These are phyloP conservation scores for Aricia artaxerxes DNA, from an alignment of 2,888 invertebrate genomes.

Conservation along the genomic window DNA sequence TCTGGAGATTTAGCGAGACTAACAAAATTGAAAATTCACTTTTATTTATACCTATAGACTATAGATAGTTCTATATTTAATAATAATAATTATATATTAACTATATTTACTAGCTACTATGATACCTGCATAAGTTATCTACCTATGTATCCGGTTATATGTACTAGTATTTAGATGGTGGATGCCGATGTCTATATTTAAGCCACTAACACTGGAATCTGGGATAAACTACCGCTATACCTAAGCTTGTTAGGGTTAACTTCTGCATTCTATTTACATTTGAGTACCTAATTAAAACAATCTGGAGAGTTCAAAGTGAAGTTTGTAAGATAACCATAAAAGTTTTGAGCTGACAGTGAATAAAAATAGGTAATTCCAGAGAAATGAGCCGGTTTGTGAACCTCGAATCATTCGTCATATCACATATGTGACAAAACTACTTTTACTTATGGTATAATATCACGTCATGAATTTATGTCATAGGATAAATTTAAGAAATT, in stretches of 20 bases:
- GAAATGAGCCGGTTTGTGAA: background rate
- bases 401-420: background rate
- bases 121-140: too few species aligned
- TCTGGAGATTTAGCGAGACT: too few species aligned
- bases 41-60: too few species aligned
- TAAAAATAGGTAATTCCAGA: background rate
- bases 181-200: background rate
- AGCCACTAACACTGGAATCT: background rate
- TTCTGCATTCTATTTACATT: background rate
- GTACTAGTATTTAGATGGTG: background rate
- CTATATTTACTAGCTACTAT: too few species aligned
- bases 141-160: too few species aligned
- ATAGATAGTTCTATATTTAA: too few species aligned
- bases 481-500: background rate
- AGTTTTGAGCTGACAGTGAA: background rate
- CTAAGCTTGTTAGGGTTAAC: background rate
- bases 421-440: background rate
- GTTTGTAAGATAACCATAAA: background rate
- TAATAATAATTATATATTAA: too few species aligned
- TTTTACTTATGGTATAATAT: background rate
- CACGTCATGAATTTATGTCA: background rate
- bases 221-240: background rate
- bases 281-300: background rate
- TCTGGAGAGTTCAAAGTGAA: background rate
- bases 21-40: too few species aligned